Conservation (phyloP, 2,113 vertebrate species). For the Rallus limicola region DNA sequence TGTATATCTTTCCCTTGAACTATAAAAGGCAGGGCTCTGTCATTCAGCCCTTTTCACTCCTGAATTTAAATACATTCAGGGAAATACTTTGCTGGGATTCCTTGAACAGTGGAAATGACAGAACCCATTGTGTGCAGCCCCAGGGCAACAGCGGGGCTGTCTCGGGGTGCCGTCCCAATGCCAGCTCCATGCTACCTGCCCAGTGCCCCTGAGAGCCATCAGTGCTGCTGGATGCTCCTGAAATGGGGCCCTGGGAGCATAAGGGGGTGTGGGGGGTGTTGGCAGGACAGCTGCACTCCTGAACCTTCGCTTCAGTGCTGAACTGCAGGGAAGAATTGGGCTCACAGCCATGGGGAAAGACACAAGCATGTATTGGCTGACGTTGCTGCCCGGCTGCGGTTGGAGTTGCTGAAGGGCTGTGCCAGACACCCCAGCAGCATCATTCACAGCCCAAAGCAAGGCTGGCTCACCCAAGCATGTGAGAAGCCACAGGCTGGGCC, state of each 20-base stretch:
- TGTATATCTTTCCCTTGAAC: slow-evolving; percentile 55
- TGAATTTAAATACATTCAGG: slow-evolving; percentile 37
- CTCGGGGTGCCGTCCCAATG: background rate
- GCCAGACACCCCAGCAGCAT: background rate
- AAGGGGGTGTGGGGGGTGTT: accelerated
- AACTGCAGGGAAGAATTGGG: accelerated
- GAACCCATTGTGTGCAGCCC: background rate
- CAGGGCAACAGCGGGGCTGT: background rate
- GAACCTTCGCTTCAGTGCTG: background rate
- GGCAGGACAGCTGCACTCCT: background rate
- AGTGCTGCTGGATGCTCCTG: accelerated
- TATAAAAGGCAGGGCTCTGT: slow-evolving; percentile 44
- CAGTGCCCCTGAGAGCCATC: accelerated
- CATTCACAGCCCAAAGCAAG: background rate
- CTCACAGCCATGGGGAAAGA: accelerated
- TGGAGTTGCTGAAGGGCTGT: background rate
- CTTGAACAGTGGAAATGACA: background rate
- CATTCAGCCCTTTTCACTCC: slow-evolving; percentile 24
- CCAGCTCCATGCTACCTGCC: background rate
- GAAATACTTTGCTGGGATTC: background rate
- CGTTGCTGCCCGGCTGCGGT: background rate
- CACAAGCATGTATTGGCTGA: background rate
- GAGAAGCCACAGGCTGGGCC: background rate
- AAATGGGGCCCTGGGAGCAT: background rate
- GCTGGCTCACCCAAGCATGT: background rate